phyloP scores from a whole-genome alignment of 2,797 vertebrate genomes.

The Mus spretus region DNA sequence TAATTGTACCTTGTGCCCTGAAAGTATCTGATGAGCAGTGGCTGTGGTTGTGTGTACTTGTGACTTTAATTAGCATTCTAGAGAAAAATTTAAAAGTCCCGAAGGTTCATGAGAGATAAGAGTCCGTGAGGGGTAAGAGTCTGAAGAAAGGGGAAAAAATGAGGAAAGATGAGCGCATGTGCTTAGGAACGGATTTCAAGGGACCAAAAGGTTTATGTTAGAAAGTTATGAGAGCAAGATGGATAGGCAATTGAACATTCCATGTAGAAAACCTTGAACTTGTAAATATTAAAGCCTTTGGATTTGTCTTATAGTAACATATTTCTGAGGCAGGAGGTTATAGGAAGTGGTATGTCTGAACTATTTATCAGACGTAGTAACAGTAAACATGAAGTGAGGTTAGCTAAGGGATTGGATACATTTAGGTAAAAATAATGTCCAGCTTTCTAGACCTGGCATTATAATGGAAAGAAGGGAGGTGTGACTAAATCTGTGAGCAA shows the following conservation, averaged over 20 bases:
- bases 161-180: not conserved
- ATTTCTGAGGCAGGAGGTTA: not conserved
- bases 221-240: conserved; percentile 21
- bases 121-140: not conserved
- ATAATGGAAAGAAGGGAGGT: not conserved
- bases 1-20: not conserved
- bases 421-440: conserved; percentile 1
- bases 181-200: not conserved
- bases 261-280: not conserved
- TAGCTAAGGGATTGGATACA: not conserved
- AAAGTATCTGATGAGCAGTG: not conserved
- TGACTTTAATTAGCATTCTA: conserved; percentile 39
- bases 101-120: not conserved
- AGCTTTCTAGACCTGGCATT: not conserved
- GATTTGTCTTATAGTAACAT: conserved; percentile 16
- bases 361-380: not conserved
- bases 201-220: not conserved
- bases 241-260: not conserved
- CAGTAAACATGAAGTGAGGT: not conserved
- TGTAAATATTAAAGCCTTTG: not conserved
- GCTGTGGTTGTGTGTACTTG: not conserved
- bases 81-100: conserved; percentile 29
- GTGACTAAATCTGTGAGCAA: not conserved
- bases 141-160: not conserved
- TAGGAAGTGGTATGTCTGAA: not conserved